Base-by-base conservation (phyloP, 2,797 vertebrate species). In the Coranthus polyacanthus region DNA sequence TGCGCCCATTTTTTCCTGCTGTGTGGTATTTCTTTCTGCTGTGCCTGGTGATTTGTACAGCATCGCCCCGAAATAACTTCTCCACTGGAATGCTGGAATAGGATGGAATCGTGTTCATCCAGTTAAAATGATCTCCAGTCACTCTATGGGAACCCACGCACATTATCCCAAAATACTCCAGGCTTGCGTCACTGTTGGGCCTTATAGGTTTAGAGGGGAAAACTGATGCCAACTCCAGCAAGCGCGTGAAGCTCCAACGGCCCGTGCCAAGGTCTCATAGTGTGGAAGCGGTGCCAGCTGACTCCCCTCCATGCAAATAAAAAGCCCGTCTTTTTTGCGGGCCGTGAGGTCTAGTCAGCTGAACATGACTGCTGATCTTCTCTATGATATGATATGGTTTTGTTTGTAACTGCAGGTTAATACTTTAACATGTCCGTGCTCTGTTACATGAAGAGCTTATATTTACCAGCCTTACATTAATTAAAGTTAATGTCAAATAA, bases 151-250 rank as follows among this genome's bases (percentile, higher is more conserved):
- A 84, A 83, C 87, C 82, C 76, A 85, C 72, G 68, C 84, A 74
- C 86, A 78, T 83, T 70, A 79, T 88, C 88, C 87, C 78, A 79
- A 93, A 94, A 92, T 91, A 94, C 86, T 71, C 70, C 71, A 38
- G 74, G 68, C 81, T 87, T 84, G 86, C 90, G 89, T 94, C 92
- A 94, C 37, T 51, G 71, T 81, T 79, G 75, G 75, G 79, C 85
- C 69, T 79, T 78, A 72, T 85, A 64, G 84, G 79, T 80, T 71
- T 81, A 46, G 75, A 78, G 41, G 51, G 50, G 70, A 55, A 62
- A 63, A 64, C 56, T 13, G 60, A 46, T 82, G 90, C 88, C 91
- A 92, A 79, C 51, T 79, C 74, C 65, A 56, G 76, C 47, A 21
- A 64, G 77, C 43, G 75, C 47, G 68, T 68, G 69, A 75, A 60